Evolutionary conservation across 92 coral and sea anemone genomes (phyloP).

Genomic region (Desmophyllum pertusum): DNA sequence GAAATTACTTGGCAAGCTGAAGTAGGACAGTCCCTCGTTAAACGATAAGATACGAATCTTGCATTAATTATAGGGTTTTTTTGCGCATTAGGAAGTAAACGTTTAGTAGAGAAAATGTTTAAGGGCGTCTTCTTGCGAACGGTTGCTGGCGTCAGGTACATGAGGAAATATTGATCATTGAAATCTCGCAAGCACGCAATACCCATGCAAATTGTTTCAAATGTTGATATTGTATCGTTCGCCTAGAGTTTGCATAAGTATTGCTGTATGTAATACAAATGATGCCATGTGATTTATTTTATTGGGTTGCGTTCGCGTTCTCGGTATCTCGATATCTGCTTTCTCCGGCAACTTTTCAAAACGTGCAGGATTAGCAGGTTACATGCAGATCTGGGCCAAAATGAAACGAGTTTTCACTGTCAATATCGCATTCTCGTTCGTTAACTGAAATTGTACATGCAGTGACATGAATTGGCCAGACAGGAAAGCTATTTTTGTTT

Average conservation of each 20-base stretch:
- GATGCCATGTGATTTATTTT: not conserved
- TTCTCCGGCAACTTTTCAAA: not conserved
- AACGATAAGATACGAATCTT: not conserved
- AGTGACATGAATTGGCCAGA: not conserved
- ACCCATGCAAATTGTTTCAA: not conserved
- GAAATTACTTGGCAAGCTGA: not conserved
- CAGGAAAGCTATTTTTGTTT: not conserved
- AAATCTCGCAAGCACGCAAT: constrained; percentile 4
- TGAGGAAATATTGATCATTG: not conserved
- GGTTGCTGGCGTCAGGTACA: constrained; percentile 19
- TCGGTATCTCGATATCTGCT: not conserved
- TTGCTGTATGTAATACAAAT: not conserved
- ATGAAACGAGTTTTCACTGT: not conserved
- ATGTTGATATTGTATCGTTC: not conserved
- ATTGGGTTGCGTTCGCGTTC: not conserved
- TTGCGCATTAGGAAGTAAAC: not conserved
- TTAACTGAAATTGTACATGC: too few relatives aligned
- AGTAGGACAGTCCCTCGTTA: not conserved
- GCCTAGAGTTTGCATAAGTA: not conserved
- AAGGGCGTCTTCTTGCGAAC: not conserved
- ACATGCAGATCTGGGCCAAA: not conserved
- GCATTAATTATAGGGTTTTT: not conserved
- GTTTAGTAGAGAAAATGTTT: not conserved
- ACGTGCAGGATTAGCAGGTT: not conserved
- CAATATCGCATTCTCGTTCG: not conserved